phyloP scores from a whole-genome alignment of 1,140 invertebrate species.

The Bathynomus jamesi region DNA sequence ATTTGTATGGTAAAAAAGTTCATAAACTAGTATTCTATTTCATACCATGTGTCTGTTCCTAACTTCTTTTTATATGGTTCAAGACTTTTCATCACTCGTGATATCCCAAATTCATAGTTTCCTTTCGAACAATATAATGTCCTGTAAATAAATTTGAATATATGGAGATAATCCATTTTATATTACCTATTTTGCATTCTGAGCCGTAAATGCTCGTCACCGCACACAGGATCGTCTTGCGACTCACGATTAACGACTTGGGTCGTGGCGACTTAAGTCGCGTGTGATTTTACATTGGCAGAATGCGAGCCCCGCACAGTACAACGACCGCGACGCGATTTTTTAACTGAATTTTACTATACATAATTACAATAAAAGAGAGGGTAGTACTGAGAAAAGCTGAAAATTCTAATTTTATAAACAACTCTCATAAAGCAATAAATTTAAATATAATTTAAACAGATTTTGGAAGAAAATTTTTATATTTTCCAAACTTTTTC shows the following conservation, averaged over 20 bases:
- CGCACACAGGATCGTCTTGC: too few species aligned
- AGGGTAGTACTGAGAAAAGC: neutral
- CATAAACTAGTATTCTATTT: neutral
- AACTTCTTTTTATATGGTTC: constrained; percentile 93
- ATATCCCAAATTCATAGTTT: constrained; percentile 99
- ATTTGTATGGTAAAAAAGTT: neutral
- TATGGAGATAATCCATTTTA: neutral
- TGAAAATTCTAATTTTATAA: neutral
- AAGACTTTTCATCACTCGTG: constrained; percentile 89
- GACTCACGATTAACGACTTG: too few species aligned
- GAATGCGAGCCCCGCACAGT: too few species aligned
- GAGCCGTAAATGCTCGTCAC: neutral
- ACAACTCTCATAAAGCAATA: too few species aligned
- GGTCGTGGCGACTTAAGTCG: too few species aligned
- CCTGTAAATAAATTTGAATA: constrained; percentile 10
- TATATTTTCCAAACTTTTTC: too few species aligned
- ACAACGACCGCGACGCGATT: too few species aligned
- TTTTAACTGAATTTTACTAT: neutral
- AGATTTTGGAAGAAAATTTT: too few species aligned
- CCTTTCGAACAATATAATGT: constrained; percentile 98
- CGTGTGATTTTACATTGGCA: too few species aligned
- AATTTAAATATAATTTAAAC: too few species aligned
- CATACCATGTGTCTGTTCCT: constrained; percentile 85
- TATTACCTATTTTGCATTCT: neutral
- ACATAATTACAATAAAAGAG: neutral